Conservation (phyloP, 92 coral and sea anemone genomes). For the Actinostola sp. region DNA sequence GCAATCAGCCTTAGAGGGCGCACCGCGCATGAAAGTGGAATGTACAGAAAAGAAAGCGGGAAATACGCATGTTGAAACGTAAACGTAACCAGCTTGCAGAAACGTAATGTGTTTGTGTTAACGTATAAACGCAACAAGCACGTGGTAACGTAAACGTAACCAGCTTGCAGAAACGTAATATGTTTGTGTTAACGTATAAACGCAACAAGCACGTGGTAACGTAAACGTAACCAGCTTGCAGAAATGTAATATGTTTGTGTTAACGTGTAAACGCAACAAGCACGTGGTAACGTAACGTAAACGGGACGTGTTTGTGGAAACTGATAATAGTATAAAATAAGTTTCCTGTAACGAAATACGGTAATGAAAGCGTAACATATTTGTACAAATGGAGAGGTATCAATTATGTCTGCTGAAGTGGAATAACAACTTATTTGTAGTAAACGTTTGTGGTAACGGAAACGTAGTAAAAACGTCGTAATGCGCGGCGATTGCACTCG, state of each 20-base stretch:
- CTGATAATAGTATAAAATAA: too few species aligned
- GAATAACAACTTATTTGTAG: too few species aligned
- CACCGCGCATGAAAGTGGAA: too few species aligned
- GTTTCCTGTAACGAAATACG: too few species aligned
- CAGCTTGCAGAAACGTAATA: background rate
- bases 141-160: background rate
- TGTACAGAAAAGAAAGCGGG: too few species aligned
- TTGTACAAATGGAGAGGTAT: too few species aligned
- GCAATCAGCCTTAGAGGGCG: background rate
- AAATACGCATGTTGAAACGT: too few species aligned
- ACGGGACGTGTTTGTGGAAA: background rate
- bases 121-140: background rate
- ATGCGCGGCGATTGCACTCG: too few species aligned
- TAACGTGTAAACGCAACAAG: background rate
- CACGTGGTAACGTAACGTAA: background rate
- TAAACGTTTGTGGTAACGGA: too few species aligned
- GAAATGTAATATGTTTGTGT: background rate
- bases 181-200: background rate
- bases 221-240: background rate
- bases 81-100: background rate
- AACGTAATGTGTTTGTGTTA: background rate
- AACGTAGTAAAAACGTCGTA: too few species aligned
- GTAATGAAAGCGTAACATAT: too few species aligned
- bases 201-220: background rate
- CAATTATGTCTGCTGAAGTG: too few species aligned